A percentile compares a stretch with the other conserved stretches of the same genome.
Conservation (phyloP, 2,113 vertebrate genomes). For the Embiotoca jacksoni region DNA sequence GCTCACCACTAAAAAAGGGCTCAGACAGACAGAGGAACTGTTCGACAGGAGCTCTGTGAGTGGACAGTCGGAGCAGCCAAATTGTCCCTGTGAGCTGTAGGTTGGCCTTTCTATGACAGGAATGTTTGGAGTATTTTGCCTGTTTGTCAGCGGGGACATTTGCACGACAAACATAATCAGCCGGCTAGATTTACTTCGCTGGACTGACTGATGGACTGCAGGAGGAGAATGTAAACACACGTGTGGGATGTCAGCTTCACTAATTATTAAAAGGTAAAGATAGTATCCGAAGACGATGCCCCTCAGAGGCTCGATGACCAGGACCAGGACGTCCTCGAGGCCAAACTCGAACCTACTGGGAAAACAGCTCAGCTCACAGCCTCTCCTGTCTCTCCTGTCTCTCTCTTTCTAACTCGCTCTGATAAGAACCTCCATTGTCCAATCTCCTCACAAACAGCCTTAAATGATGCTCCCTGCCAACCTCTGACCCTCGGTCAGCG, state of each 20-base stretch:
- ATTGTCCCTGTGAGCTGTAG: constrained; percentile 60
- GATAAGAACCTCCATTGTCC: constrained; percentile 74
- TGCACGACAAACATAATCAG: constrained; percentile 49
- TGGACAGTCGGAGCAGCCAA: constrained; percentile 49
- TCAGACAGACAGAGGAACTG: constrained; percentile 52
- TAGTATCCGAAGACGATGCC: constrained; percentile 62
- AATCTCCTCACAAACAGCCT: constrained; percentile 30
- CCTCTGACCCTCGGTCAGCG: constrained; percentile 64
- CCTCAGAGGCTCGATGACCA: constrained; percentile 41
- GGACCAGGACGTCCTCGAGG: constrained; percentile 35
- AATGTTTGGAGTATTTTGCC: constrained; percentile 48
- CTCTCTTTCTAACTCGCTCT: constrained; percentile 17
- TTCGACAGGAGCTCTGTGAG: constrained; percentile 44
- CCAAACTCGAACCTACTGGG: constrained; percentile 32
- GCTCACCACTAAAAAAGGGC: constrained; percentile 63
- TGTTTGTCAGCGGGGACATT: constrained; percentile 50
- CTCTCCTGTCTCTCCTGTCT: constrained; percentile 23
- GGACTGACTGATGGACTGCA: constrained; percentile 1
- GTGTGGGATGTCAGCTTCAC: constrained; percentile 49
- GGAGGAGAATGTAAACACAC: constrained; percentile 53
- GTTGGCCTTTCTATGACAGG: constrained; percentile 43
- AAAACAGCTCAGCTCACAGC: background rate
- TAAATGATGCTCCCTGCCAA: constrained; percentile 42
- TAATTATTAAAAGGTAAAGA: constrained; percentile 64
- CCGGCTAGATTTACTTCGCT: constrained; percentile 41